These are phyloP conservation scores for Crocodylus rhombifer DNA, from an alignment of 2,797 vertebrate genomes.

Conservation along the genomic window DNA sequence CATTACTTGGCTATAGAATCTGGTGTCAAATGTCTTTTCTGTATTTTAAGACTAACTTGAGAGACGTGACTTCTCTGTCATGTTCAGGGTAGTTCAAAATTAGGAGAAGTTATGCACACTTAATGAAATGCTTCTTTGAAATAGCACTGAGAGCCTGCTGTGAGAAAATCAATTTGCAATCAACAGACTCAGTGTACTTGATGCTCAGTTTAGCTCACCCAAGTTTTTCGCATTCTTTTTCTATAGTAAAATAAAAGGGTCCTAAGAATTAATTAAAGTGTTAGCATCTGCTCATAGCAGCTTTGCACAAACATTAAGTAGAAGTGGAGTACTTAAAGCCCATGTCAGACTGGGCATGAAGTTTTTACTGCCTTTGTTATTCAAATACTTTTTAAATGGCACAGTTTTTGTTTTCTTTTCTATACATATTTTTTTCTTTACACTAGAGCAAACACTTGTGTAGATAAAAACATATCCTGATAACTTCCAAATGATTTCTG, in stretches of 20 bases:
- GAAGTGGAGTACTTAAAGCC: not conserved
- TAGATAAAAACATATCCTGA: not conserved
- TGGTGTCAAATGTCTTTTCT: slow-evolving; percentile 22
- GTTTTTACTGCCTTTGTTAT: slow-evolving; percentile 16
- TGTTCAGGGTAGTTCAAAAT: slow-evolving; percentile 69
- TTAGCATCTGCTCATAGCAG: slow-evolving; percentile 67
- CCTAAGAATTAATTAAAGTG: slow-evolving; percentile 72
- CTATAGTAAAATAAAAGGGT: slow-evolving; percentile 65
- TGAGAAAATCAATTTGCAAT: slow-evolving; percentile 73
- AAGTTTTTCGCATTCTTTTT: slow-evolving; percentile 62
- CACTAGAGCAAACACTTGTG: not conserved
- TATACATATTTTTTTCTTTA: not conserved
- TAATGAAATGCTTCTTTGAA: slow-evolving; percentile 68
- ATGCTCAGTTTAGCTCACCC: slow-evolving; percentile 65
- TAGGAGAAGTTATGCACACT: slow-evolving; percentile 56
- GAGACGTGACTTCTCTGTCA: slow-evolving; percentile 41
- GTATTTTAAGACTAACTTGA: slow-evolving; percentile 50
- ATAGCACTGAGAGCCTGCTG: slow-evolving; percentile 63
- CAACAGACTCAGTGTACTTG: slow-evolving; percentile 61
- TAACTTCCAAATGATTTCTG: not conserved
- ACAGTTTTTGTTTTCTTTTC: not conserved
- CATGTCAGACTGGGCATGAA: slow-evolving; percentile 19
- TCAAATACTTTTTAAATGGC: slow-evolving; percentile 22
- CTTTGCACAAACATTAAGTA: slow-evolving; percentile 30
- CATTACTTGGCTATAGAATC: slow-evolving; percentile 34